phyloP scores from a whole-genome alignment of 1,140 invertebrate species.

The Bombus superbus region DNA sequence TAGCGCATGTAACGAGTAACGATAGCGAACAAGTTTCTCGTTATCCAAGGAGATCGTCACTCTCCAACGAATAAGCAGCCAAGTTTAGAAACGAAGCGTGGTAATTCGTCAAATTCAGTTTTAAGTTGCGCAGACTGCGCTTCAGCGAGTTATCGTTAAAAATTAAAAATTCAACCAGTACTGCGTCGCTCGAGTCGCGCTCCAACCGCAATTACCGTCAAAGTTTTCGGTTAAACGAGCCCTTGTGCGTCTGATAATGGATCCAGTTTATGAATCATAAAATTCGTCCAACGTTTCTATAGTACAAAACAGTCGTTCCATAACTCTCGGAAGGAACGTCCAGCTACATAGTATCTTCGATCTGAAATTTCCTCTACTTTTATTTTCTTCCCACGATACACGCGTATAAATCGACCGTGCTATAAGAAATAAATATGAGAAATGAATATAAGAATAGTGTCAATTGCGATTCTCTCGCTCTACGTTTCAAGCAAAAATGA shows the following conservation, averaged over 20 bases:
- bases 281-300: not conserved
- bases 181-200: not conserved
- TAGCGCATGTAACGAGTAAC: not conserved
- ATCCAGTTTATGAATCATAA: not conserved
- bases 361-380: too few relatives aligned
- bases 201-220: not conserved
- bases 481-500: too few relatives aligned
- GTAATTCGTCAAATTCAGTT: not conserved
- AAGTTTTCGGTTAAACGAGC: constrained; percentile 7
- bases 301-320: not conserved
- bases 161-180: not conserved
- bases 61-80: not conserved
- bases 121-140: not conserved
- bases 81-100: not conserved
- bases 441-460: too few relatives aligned
- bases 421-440: too few relatives aligned
- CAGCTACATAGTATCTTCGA: too few relatives aligned
- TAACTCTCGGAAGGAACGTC: not conserved
- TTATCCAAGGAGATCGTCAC: not conserved
- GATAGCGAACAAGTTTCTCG: not conserved
- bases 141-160: not conserved
- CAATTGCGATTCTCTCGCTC: too few relatives aligned
- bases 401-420: too few relatives aligned
- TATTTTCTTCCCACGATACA: too few relatives aligned
- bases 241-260: not conserved